These are phyloP conservation scores for Vidua macroura DNA, from an alignment of 2,113 vertebrate genomes.

Conservation along the genomic window DNA sequence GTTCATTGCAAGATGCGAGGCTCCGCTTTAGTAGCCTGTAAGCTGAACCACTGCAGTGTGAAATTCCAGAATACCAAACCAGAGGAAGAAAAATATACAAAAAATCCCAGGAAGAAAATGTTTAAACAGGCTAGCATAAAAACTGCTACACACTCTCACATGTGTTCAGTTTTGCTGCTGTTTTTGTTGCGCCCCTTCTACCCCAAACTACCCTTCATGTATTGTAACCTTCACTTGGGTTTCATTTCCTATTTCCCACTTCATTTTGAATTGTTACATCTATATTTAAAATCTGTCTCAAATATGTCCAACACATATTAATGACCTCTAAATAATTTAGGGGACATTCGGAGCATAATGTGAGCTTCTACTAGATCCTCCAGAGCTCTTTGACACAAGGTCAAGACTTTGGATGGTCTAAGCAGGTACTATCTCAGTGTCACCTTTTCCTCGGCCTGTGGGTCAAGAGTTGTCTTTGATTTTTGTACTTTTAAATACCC, in stretches of 20 bases:
- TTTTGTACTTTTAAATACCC: not conserved
- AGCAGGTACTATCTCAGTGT: fast-evolving
- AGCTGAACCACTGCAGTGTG: not conserved
- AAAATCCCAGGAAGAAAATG: not conserved
- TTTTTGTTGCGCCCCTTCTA: not conserved
- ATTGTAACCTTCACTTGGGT: not conserved
- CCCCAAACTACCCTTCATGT: not conserved
- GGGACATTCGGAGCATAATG: not conserved
- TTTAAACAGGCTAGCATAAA: not conserved
- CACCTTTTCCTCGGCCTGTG: not conserved
- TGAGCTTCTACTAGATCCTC: not conserved
- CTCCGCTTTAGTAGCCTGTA: not conserved
- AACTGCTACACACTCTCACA: not conserved
- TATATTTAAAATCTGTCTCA: constrained; percentile 29
- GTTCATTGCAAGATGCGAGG: not conserved
- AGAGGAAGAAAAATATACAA: not conserved
- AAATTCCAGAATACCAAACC: not conserved
- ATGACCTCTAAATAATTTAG: constrained; percentile 18
- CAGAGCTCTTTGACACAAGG: not conserved
- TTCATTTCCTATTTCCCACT: not conserved
- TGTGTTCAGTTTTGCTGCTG: fast-evolving
- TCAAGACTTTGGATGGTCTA: not conserved
- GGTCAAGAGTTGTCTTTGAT: not conserved
- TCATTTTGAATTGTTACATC: not conserved
- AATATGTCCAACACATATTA: not conserved